Base-by-base conservation (phyloP, 2,113 vertebrate genomes). In the Anarrhichthys ocellatus region DNA sequence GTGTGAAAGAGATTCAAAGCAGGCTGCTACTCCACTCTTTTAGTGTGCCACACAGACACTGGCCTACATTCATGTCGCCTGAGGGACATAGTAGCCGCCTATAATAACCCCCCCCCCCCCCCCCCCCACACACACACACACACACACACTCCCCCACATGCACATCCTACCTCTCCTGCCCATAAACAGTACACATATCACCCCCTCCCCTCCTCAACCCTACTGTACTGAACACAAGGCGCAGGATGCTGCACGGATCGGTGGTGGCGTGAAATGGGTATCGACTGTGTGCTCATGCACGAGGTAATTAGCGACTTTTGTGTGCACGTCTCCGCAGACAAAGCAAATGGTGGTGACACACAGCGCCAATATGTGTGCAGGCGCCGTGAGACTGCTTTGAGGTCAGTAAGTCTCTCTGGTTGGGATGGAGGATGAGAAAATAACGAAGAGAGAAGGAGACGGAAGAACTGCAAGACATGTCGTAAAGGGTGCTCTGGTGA, bases 31-130 rank as follows among this genome's bases (percentile, higher is more conserved):
- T 86, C 66, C 15, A 58, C 13, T 48, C 54, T 76, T 72, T 75
- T 76, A 81, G 38, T 79, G 64, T 46, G 79, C 83, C 85, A 91
- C 87, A 92, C 85, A 91, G 72, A 93, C 87, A 89, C 61, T 94
- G 94, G 89, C 95, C 94, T 92, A 95, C 88, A 94, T 94, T 94
- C 83, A 90, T 65, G 59, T 78, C 68, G 91, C 93, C 92, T 73
- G 68, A 77, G 89, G 91, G 87, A 73, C 84, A 83, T 40, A 81
- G 72, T 81, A 71, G 77, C 76, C 86, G 70, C 74, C 74, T 73
- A 85, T 91, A 73, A 76, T 68, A 78, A 44, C 42, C 59, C 50
- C 42, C 24, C 27, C 32, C 38, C 48, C 62, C 22, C 22, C 63
- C 74, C 71, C 42, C 50, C 34, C 73, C 74, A 24, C 56, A 50